Conservation (phyloP, 2,888 invertebrate genomes). For the Frankliniella intonsa region DNA sequence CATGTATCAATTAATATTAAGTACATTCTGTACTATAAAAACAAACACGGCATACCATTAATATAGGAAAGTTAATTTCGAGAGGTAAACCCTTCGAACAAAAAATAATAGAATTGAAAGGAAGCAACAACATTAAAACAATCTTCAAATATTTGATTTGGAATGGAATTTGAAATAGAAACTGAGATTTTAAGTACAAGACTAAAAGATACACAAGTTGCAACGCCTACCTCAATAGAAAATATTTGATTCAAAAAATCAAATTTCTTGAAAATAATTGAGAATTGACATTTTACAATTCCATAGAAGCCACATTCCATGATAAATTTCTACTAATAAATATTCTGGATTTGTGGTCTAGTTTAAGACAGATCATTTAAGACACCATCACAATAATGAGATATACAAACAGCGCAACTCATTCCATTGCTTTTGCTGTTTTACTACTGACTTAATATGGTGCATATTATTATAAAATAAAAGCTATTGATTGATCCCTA, state of each 20-base stretch:
- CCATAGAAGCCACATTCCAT: not conserved
- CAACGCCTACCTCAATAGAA: not conserved
- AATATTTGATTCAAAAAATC: not conserved
- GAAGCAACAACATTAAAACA: too few relatives aligned
- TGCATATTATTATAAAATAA: not conserved
- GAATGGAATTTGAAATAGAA: not conserved
- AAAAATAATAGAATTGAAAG: too few relatives aligned
- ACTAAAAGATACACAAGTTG: not conserved
- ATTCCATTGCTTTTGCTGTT: constrained; percentile 18
- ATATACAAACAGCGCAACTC: not conserved
- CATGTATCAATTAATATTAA: not conserved
- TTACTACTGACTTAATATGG: not conserved
- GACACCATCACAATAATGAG: not conserved
- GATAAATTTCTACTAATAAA: not conserved
- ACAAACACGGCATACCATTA: not conserved
- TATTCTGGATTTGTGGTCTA: not conserved
- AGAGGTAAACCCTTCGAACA: too few relatives aligned
- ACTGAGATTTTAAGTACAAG: not conserved
- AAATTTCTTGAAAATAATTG: too few relatives aligned
- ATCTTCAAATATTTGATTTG: too few relatives aligned
- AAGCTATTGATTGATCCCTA: not conserved
- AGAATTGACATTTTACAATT: too few relatives aligned
- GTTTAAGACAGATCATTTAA: not conserved
- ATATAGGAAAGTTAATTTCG: not conserved
- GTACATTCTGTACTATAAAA: not conserved